A percentile compares a stretch with the other conserved stretches of the same genome.
Conservation (phyloP, 2,797 vertebrate genomes). For the Aratinga solstitialis region DNA sequence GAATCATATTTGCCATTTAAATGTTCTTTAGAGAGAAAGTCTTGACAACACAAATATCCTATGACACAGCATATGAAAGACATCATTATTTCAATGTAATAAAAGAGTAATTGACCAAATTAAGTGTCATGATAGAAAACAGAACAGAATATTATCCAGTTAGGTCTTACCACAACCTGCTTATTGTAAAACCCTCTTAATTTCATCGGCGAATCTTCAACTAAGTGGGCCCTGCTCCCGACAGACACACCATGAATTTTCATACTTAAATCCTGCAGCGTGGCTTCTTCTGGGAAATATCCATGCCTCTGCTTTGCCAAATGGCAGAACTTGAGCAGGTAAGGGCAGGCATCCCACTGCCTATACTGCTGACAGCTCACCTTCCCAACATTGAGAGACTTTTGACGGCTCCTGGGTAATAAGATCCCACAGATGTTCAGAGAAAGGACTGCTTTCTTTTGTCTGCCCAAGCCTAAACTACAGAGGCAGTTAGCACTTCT, state of each 20-base stretch:
- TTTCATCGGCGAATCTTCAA: not conserved
- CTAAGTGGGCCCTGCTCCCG: not conserved
- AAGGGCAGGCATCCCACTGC: not conserved
- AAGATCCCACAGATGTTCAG: not conserved
- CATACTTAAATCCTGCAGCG: not conserved
- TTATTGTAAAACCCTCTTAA: not conserved
- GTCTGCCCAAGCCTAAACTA: not conserved
- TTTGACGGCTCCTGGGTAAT: not conserved
- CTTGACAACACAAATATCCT: not conserved
- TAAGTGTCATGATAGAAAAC: not conserved
- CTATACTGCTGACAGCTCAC: not conserved
- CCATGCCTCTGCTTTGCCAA: not conserved
- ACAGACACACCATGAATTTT: not conserved
- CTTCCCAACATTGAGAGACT: not conserved
- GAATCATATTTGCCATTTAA: not conserved
- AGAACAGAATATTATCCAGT: not conserved
- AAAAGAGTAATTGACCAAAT: conserved; percentile 10
- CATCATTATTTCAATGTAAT: conserved; percentile 2
- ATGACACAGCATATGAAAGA: not conserved
- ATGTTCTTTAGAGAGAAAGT: not conserved
- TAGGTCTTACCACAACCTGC: not conserved
- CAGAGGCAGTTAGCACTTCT: not conserved
- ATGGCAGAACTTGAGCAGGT: not conserved
- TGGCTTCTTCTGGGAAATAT: not conserved
- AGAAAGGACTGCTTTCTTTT: not conserved